phyloP scores from a whole-genome alignment of 1,140 invertebrate species.

The Pararge aegeria region DNA sequence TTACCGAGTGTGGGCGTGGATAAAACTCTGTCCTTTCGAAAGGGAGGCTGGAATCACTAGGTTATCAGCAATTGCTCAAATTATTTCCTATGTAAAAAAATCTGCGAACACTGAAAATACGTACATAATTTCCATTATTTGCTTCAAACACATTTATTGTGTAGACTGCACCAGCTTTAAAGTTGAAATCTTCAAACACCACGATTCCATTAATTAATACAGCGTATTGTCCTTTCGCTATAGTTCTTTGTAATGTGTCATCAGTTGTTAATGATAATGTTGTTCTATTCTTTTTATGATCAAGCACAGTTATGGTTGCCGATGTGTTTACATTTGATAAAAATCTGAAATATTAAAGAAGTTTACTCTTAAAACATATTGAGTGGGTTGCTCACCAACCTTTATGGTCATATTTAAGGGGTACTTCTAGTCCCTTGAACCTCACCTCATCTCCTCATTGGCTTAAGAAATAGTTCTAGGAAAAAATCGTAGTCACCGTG shows the following conservation, averaged over 20 bases:
- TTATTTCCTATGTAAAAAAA: too few relatives aligned
- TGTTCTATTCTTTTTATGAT: conserved; percentile 50
- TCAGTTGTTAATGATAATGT: conserved; percentile 37
- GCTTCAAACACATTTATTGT: conserved; percentile 59
- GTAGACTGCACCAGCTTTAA: conserved; percentile 61
- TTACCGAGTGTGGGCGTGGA: too few relatives aligned
- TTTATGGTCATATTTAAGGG: too few relatives aligned
- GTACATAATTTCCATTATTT: conserved; percentile 47
- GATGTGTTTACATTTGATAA: conserved; percentile 46
- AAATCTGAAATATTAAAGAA: conserved; percentile 49
- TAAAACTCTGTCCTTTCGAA: too few relatives aligned
- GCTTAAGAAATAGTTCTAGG: too few relatives aligned
- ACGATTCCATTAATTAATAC: conserved; percentile 40
- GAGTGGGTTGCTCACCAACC: too few relatives aligned
- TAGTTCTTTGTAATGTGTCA: conserved; percentile 40
- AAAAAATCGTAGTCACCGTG: too few relatives aligned
- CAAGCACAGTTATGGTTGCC: conserved; percentile 42
- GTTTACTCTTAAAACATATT: background rate
- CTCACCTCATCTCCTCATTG: too few relatives aligned
- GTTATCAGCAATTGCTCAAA: too few relatives aligned
- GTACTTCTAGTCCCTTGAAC: too few relatives aligned
- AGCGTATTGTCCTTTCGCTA: conserved; percentile 49
- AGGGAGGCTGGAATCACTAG: too few relatives aligned
- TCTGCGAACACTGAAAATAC: too few relatives aligned
- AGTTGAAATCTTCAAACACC: conserved; percentile 45